Evolutionary conservation across 2,797 vertebrate genomes (phyloP).

Genomic region (Benthosema pterotum): DNA sequence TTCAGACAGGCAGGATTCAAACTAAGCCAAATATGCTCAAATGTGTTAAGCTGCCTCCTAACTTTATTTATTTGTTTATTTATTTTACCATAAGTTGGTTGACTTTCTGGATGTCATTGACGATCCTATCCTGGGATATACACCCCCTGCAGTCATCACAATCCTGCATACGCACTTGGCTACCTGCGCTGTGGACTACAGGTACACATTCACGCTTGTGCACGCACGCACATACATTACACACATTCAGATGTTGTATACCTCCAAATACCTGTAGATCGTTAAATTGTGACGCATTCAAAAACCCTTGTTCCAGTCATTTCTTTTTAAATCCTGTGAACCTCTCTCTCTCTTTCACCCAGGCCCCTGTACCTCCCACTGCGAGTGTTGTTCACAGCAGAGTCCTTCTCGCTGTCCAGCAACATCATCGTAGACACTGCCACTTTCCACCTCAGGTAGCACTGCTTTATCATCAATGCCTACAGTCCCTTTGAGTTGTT

Average conservation of each 20-base stretch:
- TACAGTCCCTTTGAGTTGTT: no score
- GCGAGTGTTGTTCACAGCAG: slow-evolving; percentile 86
- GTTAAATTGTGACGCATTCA: no score
- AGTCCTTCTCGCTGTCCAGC: slow-evolving; percentile 92
- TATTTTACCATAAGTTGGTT: slow-evolving; percentile 78
- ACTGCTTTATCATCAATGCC: no score
- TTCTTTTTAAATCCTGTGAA: no score
- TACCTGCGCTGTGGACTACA: slow-evolving; percentile 91
- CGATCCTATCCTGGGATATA: slow-evolving; percentile 91
- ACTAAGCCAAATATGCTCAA: not conserved
- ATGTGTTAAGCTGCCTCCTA: not conserved
- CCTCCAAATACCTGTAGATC: no score
- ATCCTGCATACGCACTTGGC: slow-evolving; percentile 90
- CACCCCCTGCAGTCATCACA: slow-evolving; percentile 89
- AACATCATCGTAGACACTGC: slow-evolving; percentile 94
- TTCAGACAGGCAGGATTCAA: not conserved
- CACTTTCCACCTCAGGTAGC: slow-evolving; percentile 93
- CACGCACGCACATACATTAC: not conserved
- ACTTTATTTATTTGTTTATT: not conserved
- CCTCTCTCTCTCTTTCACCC: slow-evolving; percentile 22
- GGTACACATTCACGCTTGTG: slow-evolving; percentile 66
- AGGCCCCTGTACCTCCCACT: slow-evolving; percentile 92
- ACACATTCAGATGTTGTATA: no score
- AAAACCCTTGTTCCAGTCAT: no score
- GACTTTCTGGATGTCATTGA: slow-evolving; percentile 92